Conservation (phyloP, 2,888 invertebrate genomes). For the Seladonia tumulorum region DNA sequence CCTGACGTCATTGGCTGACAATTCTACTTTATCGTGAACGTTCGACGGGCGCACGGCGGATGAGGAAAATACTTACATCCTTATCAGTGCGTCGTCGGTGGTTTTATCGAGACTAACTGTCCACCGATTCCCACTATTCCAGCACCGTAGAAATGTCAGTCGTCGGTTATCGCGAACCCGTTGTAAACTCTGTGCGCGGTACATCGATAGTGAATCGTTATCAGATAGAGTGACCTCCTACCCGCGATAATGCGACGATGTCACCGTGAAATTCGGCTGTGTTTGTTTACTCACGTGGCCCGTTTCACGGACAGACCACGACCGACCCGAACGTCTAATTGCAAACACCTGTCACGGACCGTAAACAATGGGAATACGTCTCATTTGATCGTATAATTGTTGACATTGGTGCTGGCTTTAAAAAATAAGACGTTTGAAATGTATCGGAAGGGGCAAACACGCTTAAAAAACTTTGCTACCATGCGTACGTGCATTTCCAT, state of each 20-base stretch:
- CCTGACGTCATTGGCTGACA: slow-evolving; percentile 64
- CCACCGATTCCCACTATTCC: background rate
- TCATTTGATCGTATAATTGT: background rate
- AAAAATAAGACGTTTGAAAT: slow-evolving; percentile 3
- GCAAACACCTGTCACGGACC: background rate
- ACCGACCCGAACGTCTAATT: background rate
- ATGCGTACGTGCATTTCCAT: slow-evolving; percentile 21
- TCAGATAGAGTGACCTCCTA: slow-evolving; percentile 12
- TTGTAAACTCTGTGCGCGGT: slow-evolving; percentile 10
- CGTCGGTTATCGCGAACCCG: background rate
- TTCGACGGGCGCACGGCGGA: slow-evolving; percentile 21
- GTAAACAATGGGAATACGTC: background rate
- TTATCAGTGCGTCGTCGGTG: slow-evolving; percentile 42
- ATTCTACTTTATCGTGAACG: slow-evolving; percentile 49
- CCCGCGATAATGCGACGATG: background rate
- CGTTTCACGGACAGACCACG: background rate
- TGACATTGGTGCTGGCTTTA: background rate
- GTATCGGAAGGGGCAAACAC: slow-evolving; percentile 4
- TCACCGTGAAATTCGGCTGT: background rate
- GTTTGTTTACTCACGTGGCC: background rate
- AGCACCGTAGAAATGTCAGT: slow-evolving; percentile 36
- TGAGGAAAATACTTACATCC: slow-evolving; percentile 27
- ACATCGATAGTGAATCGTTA: slow-evolving; percentile 24
- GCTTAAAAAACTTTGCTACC: slow-evolving; percentile 21
- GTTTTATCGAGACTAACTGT: slow-evolving; percentile 14